These are phyloP conservation scores for Lottia scabra DNA, from an alignment of 2,888 invertebrate species.

Conservation along the genomic window DNA sequence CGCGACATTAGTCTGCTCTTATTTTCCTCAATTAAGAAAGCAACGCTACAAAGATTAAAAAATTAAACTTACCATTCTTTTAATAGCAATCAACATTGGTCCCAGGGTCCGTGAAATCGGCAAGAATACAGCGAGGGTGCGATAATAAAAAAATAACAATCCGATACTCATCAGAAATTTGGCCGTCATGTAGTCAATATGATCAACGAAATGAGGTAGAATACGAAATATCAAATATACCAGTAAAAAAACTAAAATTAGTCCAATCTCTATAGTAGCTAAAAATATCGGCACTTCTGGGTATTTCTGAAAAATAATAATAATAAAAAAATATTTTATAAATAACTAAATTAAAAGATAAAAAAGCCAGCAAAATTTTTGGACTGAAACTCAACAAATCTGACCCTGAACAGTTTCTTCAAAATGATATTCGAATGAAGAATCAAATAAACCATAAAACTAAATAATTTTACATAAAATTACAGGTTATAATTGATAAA, in stretches of 20 bases:
- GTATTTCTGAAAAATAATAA: slow-evolving; percentile 31
- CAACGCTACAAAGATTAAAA: not conserved
- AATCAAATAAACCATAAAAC: too few relatives aligned
- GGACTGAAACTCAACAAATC: too few relatives aligned
- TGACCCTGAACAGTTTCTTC: too few relatives aligned
- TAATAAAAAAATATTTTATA: not conserved
- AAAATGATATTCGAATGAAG: too few relatives aligned
- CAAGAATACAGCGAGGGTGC: slow-evolving; percentile 70
- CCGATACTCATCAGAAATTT: slow-evolving; percentile 66
- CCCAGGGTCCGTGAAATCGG: slow-evolving; percentile 70
- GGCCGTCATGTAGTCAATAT: slow-evolving; percentile 55
- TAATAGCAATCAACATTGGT: slow-evolving; percentile 70
- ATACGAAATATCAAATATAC: slow-evolving; percentile 58
- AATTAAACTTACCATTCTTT: slow-evolving; percentile 49
- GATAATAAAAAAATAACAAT: slow-evolving; percentile 71
- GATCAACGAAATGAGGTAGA: slow-evolving; percentile 42
- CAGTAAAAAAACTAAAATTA: slow-evolving; percentile 53
- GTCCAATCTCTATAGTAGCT: slow-evolving; percentile 36
- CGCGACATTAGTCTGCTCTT: too few relatives aligned
- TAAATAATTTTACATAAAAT: too few relatives aligned
- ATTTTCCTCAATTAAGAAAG: not conserved
- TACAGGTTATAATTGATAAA: too few relatives aligned
- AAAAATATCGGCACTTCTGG: slow-evolving; percentile 24
- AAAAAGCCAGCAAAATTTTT: too few relatives aligned
- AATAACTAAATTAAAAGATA: too few relatives aligned